phyloP scores from a whole-genome alignment of 2,797 vertebrate genomes.

The Cirrhinus mrigala region DNA sequence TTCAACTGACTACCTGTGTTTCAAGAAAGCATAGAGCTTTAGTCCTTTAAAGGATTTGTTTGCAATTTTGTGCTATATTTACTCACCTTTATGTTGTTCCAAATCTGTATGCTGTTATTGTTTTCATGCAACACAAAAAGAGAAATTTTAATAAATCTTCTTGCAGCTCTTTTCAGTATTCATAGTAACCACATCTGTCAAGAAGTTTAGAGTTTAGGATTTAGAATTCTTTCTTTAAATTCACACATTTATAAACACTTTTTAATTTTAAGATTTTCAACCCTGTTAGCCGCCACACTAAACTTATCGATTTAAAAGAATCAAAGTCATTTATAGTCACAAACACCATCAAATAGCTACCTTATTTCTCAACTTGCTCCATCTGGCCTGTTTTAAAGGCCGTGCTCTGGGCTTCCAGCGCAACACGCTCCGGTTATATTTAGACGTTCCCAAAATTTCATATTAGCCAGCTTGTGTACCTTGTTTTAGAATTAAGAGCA shows the following conservation, averaged over 20 bases:
- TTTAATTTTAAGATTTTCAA: slow-evolving; percentile 56
- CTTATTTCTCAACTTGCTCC: slow-evolving; percentile 40
- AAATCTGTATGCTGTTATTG: not conserved
- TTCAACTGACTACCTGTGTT: not conserved
- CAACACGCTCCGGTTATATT: slow-evolving; percentile 62
- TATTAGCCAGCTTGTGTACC: slow-evolving; percentile 70
- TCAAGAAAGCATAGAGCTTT: not conserved
- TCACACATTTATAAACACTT: not conserved
- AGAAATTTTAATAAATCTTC: not conserved
- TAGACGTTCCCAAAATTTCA: slow-evolving; percentile 68
- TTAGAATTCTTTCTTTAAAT: not conserved
- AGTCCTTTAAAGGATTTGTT: not conserved
- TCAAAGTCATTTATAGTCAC: slow-evolving; percentile 68
- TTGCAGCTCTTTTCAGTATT: not conserved
- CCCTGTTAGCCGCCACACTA: not conserved
- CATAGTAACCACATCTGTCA: not conserved
- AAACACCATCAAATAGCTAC: slow-evolving; percentile 60
- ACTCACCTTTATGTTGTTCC: not conserved
- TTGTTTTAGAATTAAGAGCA: slow-evolving; percentile 76
- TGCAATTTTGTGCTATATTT: not conserved
- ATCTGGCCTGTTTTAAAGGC: slow-evolving; percentile 37
- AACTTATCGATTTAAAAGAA: slow-evolving; percentile 63
- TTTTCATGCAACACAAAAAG: not conserved
- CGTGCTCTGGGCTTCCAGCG: slow-evolving; percentile 51
- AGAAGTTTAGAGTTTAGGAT: not conserved